phyloP scores from a whole-genome alignment of 2,888 invertebrate species.

The Drosophila paranaensis region DNA sequence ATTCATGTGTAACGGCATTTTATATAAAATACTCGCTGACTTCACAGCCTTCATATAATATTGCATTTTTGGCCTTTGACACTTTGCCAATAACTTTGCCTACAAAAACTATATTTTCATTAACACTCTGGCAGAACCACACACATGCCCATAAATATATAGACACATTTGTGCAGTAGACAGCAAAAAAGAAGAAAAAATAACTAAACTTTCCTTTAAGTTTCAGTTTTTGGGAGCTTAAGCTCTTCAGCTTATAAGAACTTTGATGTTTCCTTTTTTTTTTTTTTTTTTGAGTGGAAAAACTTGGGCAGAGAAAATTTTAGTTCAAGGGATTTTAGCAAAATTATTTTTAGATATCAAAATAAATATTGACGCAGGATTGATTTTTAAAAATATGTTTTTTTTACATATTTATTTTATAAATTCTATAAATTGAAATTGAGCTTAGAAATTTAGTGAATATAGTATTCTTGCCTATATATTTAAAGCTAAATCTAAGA shows the following conservation, averaged over 20 bases:
- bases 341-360: not conserved
- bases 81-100: constrained; percentile 57
- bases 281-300: not conserved
- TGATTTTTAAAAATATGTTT: no score
- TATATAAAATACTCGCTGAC: constrained; percentile 46
- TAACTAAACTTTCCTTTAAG: not conserved
- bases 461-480: no score
- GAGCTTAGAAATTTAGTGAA: no score
- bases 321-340: not conserved
- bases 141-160: not conserved
- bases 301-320: not conserved
- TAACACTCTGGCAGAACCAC: constrained; percentile 18
- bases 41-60: constrained; percentile 48
- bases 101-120: constrained; percentile 48
- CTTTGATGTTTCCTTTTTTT: not conserved
- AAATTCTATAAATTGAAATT: no score
- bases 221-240: constrained; percentile 6
- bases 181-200: not conserved
- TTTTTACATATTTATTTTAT: no score
- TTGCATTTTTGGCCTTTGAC: constrained; percentile 49
- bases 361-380: not conserved
- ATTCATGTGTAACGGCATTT: constrained; percentile 7
- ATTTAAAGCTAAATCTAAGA: no score
- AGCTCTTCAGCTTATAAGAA: constrained; percentile 1
- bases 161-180: not conserved